A percentile compares a stretch with the other conserved stretches of the same genome.
Evolutionary conservation across 1,140 invertebrate genomes (phyloP).

Genomic region (Watersipora subatra): DNA sequence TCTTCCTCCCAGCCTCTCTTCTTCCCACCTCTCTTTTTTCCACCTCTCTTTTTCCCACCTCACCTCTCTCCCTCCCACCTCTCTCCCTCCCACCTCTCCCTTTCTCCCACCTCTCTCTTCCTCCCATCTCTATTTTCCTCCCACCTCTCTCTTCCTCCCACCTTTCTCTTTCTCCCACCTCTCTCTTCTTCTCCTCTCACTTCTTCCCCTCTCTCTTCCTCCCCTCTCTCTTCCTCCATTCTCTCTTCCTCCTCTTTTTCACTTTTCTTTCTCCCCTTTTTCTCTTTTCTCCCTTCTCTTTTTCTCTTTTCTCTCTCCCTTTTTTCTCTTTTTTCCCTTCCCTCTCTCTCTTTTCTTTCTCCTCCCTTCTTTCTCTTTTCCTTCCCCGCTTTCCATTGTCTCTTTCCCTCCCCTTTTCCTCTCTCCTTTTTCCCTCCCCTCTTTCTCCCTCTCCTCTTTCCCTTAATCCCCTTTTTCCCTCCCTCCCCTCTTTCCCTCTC

Average conservation of each 20-base stretch:
- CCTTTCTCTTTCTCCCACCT: conserved; percentile 6
- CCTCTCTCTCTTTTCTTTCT: conserved; percentile 8
- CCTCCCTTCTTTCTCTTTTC: conserved; percentile 9
- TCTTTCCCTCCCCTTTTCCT: neutral
- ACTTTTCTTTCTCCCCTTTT: conserved; percentile 4
- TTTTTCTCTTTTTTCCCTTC: conserved; percentile 9
- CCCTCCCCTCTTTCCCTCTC: too few species aligned
- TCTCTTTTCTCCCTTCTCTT: conserved; percentile 5
- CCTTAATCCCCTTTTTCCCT: conserved; percentile 4
- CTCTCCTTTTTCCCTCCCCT: conserved; percentile 2
- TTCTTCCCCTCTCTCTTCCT: too few species aligned
- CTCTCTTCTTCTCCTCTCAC: too few species aligned
- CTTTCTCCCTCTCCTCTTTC: neutral
- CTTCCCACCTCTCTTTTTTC: too few species aligned
- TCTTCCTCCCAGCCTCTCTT: too few species aligned
- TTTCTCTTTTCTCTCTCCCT: conserved; percentile 3
- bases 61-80: too few species aligned
- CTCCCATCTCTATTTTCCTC: too few species aligned
- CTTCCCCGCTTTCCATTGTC: conserved; percentile 7
- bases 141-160: conserved; percentile 6
- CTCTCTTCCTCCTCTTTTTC: neutral
- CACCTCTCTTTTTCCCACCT: too few species aligned
- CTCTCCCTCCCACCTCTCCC: conserved; percentile 12
- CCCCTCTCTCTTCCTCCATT: too few species aligned
- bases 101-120: conserved; percentile 9